Evolutionary conservation across 2,797 vertebrate species (phyloP).

Genomic region (Cephalopachus bancanus): DNA sequence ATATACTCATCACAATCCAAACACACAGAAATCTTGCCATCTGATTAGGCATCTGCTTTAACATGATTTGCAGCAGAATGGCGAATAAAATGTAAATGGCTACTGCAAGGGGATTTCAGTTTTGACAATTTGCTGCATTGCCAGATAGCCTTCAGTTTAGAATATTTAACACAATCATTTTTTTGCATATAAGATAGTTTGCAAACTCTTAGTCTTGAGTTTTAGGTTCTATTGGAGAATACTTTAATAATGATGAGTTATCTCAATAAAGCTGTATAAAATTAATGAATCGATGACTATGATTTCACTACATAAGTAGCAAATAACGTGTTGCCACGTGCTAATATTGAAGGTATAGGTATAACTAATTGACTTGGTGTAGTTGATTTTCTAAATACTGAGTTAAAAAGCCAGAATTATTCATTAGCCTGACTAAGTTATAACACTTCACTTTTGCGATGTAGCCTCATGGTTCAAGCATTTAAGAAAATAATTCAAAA

Average conservation of each 20-base stretch:
- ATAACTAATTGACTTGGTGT: neutral
- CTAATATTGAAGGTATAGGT: conserved; percentile 26
- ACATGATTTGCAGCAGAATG: conserved; percentile 28
- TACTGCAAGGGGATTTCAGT: conserved; percentile 43
- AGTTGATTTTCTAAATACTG: conserved; percentile 57
- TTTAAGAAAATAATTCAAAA: conserved; percentile 66
- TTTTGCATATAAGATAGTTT: conserved; percentile 38
- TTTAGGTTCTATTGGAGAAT: conserved; percentile 46
- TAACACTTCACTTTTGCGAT: neutral
- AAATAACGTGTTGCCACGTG: neutral
- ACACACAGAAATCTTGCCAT: conserved; percentile 69
- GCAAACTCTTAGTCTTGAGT: conserved; percentile 65
- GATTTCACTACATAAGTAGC: conserved; percentile 1
- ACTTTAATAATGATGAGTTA: neutral
- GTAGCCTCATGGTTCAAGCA: conserved; percentile 30
- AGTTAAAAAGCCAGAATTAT: conserved; percentile 50
- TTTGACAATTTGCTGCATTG: conserved; percentile 47
- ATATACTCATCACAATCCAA: conserved; percentile 41
- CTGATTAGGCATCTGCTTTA: conserved; percentile 66
- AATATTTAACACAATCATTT: conserved; percentile 44
- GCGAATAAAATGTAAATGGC: conserved; percentile 67
- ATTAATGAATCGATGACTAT: conserved; percentile 18
- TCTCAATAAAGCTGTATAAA: conserved; percentile 51
- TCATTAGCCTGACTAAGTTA: conserved; percentile 38
- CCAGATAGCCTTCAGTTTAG: conserved; percentile 7